These are phyloP conservation scores for Aphelinus certus DNA, from an alignment of 1,140 invertebrate species.

Conservation along the genomic window DNA sequence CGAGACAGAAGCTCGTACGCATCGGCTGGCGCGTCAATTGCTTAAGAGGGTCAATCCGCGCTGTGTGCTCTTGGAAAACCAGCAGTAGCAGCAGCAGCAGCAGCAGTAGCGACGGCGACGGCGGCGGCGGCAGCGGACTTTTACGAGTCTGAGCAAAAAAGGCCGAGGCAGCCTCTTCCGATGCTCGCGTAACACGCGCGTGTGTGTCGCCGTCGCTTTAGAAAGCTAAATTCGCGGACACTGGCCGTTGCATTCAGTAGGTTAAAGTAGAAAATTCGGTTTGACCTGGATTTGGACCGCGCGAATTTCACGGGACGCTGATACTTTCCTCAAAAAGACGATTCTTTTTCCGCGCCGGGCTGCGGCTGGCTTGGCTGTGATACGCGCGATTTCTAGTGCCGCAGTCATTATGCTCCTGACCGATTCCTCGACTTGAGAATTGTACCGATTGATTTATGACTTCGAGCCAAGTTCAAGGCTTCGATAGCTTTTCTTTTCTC, in stretches of 20 bases:
- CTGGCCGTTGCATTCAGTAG: constrained; percentile 57
- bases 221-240: constrained; percentile 65
- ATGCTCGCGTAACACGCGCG: not conserved
- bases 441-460: too few relatives aligned
- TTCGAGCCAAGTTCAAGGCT: too few relatives aligned
- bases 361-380: too few relatives aligned
- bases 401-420: not conserved
- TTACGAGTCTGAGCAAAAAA: too few relatives aligned
- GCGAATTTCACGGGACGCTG: constrained; percentile 40
- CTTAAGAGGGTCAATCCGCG: constrained; percentile 13
- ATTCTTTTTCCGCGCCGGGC: not conserved
- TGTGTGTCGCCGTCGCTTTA: constrained; percentile 55
- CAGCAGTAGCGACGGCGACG: too few relatives aligned
- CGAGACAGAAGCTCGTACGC: not conserved
- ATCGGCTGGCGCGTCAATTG: not conserved
- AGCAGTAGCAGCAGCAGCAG: too few relatives aligned
- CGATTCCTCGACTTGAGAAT: not conserved
- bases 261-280: constrained; percentile 68
- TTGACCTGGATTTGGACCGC: constrained; percentile 64
- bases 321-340: constrained; percentile 28
- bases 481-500: too few relatives aligned
- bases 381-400: too few relatives aligned
- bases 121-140: too few relatives aligned
- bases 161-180: constrained; percentile 6
- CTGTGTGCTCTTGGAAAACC: not conserved